phyloP scores from a whole-genome alignment of 2,113 vertebrate species.

The Acanthochromis polyacanthus region DNA sequence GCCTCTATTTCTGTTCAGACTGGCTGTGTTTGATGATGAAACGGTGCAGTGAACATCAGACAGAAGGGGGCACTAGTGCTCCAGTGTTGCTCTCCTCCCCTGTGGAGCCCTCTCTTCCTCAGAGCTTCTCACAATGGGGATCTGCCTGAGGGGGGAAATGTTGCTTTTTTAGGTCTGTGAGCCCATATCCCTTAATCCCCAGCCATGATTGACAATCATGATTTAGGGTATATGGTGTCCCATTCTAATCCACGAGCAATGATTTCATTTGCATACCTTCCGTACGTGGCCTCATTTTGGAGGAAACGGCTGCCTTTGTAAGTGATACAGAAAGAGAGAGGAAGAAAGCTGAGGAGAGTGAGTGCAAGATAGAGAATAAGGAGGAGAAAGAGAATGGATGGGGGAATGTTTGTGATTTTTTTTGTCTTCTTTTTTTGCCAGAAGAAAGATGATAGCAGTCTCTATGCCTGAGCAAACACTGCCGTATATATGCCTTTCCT shows the following conservation, averaged over 20 bases:
- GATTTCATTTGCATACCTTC: constrained; percentile 99
- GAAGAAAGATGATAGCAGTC: constrained; percentile 77
- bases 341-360: constrained; percentile 73
- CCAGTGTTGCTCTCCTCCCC: constrained; percentile 86
- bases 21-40: constrained; percentile 69
- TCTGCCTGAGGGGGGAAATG: constrained; percentile 92
- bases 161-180: constrained; percentile 99
- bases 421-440: constrained; percentile 65
- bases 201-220: constrained; percentile 99
- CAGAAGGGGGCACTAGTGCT: constrained; percentile 96
- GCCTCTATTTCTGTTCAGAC: constrained; percentile 75
- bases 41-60: constrained; percentile 47
- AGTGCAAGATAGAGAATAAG: constrained; percentile 75
- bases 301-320: constrained; percentile 88
- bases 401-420: constrained; percentile 76
- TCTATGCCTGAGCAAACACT: constrained; percentile 65
- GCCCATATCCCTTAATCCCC: constrained; percentile 99
- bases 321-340: constrained; percentile 85
- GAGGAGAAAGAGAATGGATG: constrained; percentile 81
- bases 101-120: constrained; percentile 87
- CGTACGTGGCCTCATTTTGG: constrained; percentile 93
- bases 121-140: constrained; percentile 86
- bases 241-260: constrained; percentile 99
- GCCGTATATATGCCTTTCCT: constrained; percentile 47
- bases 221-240: constrained; percentile 99